A percentile compares a stretch with the other conserved stretches of the same genome.
Evolutionary conservation across 2,888 invertebrate genomes (phyloP).

Genomic region (Aquatica leii): DNA sequence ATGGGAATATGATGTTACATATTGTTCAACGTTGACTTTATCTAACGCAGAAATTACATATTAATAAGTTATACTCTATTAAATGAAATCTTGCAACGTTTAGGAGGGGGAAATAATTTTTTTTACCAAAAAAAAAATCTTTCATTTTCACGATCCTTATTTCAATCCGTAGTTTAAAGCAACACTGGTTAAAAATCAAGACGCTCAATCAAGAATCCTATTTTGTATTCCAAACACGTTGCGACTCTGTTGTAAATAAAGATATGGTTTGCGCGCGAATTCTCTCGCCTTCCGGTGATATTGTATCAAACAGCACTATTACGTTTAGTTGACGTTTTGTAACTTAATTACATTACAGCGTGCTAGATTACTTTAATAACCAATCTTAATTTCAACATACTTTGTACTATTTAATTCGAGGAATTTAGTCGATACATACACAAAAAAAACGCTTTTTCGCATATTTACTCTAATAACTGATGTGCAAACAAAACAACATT

Average conservation of each 20-base stretch:
- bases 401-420: no score
- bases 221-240: constrained; percentile 58
- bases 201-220: constrained; percentile 61
- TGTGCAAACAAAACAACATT: no score
- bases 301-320: constrained; percentile 33
- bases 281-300: constrained; percentile 39
- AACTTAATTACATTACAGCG: no score
- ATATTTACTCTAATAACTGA: no score
- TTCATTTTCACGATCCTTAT: constrained; percentile 51
- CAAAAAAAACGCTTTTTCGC: no score
- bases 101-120: no score
- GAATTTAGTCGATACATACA: no score
- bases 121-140: constrained; percentile 51
- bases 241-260: constrained; percentile 61
- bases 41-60: constrained; percentile 16
- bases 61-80: constrained; percentile 19
- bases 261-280: constrained; percentile 58
- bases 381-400: no score
- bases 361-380: no score
- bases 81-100: no score
- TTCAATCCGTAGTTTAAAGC: constrained; percentile 56
- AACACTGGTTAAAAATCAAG: constrained; percentile 61
- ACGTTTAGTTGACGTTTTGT: constrained; percentile 24
- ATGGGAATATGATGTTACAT: constrained; percentile 57
- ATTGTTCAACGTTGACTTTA: constrained; percentile 32